These are phyloP conservation scores for Pherbina coryleti DNA, from an alignment of 2,888 invertebrate genomes.

Conservation along the genomic window DNA sequence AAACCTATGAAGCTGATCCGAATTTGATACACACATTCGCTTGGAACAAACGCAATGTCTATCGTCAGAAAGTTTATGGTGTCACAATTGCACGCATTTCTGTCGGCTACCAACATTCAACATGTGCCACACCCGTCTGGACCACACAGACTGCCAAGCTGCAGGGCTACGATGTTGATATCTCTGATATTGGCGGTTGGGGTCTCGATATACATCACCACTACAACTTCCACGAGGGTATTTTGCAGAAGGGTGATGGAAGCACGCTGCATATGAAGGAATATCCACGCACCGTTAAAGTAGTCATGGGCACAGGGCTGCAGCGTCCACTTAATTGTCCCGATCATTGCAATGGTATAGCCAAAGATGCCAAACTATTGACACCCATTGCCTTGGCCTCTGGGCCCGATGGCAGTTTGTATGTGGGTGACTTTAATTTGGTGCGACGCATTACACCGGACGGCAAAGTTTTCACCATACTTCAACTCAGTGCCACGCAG, in stretches of 20 bases:
- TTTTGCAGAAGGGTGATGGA: constrained; percentile 97
- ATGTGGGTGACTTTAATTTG: constrained; percentile 96
- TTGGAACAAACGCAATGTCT: constrained; percentile 98
- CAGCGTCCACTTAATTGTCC: constrained; percentile 88
- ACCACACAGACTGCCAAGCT: constrained; percentile 93
- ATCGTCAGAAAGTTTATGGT: constrained; percentile 95
- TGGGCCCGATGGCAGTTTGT: constrained; percentile 95
- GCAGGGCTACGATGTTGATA: constrained; percentile 96
- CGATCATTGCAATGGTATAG: constrained; percentile 87
- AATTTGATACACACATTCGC: constrained; percentile 95
- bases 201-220: constrained; percentile 98
- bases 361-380: constrained; percentile 87
- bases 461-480: constrained; percentile 88
- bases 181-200: constrained; percentile 98
- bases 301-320: constrained; percentile 92
- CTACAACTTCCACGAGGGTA: constrained; percentile 98
- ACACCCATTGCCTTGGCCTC: constrained; percentile 95
- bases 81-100: constrained; percentile 89
- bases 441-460: constrained; percentile 92
- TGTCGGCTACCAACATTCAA: constrained; percentile 94
- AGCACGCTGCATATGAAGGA: constrained; percentile 94
- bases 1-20: constrained; percentile 96
- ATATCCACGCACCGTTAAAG: constrained; percentile 90
- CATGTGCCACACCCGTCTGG: constrained; percentile 91
- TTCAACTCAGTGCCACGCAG: constrained; percentile 92